Evolutionary conservation across 2,888 invertebrate species (phyloP).

Genomic region (Dioctria rufipes): DNA sequence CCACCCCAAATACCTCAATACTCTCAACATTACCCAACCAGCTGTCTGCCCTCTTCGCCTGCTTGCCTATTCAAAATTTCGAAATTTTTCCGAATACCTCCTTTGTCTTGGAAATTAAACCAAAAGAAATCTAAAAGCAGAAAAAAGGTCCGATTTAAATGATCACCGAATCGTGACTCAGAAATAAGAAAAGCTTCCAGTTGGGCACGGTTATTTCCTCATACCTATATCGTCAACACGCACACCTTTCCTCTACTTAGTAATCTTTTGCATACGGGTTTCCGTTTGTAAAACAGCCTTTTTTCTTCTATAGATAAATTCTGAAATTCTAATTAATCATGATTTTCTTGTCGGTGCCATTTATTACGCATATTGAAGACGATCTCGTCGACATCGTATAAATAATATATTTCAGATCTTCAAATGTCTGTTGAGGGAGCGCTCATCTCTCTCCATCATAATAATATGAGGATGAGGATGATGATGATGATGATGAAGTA

Average conservation of each 20-base stretch:
- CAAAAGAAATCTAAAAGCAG: conserved; percentile 42
- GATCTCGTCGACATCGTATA: background rate
- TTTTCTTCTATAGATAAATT: conserved; percentile 7
- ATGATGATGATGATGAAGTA: background rate
- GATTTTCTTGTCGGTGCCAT: conserved; percentile 2
- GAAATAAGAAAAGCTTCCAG: conserved; percentile 38
- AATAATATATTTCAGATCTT: background rate
- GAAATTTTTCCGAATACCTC: conserved; percentile 38
- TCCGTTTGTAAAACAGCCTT: background rate
- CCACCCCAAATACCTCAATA: no score
- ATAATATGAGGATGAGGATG: background rate
- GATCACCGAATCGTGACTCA: conserved; percentile 50
- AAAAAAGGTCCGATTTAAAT: conserved; percentile 38
- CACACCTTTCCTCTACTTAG: background rate
- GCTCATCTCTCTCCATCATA: background rate
- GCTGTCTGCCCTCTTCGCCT: background rate
- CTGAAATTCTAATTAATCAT: conserved; percentile 50
- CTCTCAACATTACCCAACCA: background rate
- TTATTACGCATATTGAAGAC: conserved; percentile 6
- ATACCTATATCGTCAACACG: conserved; percentile 18
- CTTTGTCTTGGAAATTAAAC: conserved; percentile 37
- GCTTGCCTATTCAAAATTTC: conserved; percentile 18
- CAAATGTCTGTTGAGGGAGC: background rate
- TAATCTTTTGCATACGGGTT: conserved; percentile 17
- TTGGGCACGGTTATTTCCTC: conserved; percentile 15